Conservation (phyloP, 2,113 vertebrate species). For the Notothenia rossii region DNA sequence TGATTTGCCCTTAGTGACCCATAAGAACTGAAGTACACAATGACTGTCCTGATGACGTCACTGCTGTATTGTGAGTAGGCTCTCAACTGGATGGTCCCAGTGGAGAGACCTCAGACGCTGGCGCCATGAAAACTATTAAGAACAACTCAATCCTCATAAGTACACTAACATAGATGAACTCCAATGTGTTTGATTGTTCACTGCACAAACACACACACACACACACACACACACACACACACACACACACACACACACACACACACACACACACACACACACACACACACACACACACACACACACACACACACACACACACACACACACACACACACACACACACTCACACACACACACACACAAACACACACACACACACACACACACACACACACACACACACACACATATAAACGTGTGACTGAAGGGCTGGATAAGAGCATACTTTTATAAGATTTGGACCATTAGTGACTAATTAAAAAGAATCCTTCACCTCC, state of each 20-base stretch:
- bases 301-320: no score
- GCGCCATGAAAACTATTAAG: slow-evolving; percentile 32
- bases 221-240: no score
- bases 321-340: neutral
- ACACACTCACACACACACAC: neutral
- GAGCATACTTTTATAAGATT: neutral
- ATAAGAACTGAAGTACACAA: slow-evolving; percentile 1
- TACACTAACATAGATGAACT: slow-evolving; percentile 1
- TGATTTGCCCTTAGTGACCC: slow-evolving; percentile 18
- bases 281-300: no score
- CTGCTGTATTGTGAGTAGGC: slow-evolving; percentile 3
- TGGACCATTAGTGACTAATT: neutral
- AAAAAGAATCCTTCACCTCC: neutral
- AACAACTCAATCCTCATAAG: slow-evolving; percentile 11
- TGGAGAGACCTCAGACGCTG: slow-evolving; percentile 2
- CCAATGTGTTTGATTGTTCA: neutral
- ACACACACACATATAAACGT: neutral
- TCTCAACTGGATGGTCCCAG: slow-evolving; percentile 33
- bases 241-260: no score
- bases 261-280: no score
- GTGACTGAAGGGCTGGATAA: neutral
- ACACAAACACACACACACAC: neutral
- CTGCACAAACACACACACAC: neutral
- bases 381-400: no score
- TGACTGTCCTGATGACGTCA: slow-evolving; percentile 1